A percentile compares a stretch with the other conserved stretches of the same genome.
These are phyloP conservation scores for Sebastes iracundus DNA, from an alignment of 2,797 vertebrate species.

Conservation along the genomic window DNA sequence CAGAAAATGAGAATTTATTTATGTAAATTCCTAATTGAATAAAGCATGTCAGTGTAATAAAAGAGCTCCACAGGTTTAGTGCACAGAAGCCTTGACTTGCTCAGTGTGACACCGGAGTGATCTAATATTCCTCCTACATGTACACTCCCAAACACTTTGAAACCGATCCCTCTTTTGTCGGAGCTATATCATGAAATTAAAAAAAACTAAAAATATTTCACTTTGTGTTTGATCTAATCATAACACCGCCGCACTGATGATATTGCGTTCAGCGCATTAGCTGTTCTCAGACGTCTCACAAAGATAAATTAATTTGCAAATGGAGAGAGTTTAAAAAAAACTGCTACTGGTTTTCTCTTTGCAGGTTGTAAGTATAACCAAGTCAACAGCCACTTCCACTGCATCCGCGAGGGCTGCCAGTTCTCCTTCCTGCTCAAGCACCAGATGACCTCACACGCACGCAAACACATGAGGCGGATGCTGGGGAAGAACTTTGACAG, in stretches of 20 bases:
- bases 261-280: conserved; percentile 34
- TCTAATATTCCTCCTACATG: conserved; percentile 82
- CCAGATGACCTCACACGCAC: conserved; percentile 98
- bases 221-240: conserved; percentile 67
- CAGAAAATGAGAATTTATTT: conserved; percentile 89
- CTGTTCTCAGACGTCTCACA: conserved; percentile 22
- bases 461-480: conserved; percentile 99
- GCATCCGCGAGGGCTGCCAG: conserved; percentile 98
- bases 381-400: conserved; percentile 99
- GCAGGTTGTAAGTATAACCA: conserved; percentile 99
- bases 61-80: conserved; percentile 88
- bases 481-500: conserved; percentile 98
- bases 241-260: conserved; percentile 31
- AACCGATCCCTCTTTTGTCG: conserved; percentile 75
- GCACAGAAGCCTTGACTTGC: conserved; percentile 82
- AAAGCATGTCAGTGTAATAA: conserved; percentile 88
- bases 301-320: conserved; percentile 43
- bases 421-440: conserved; percentile 99
- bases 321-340: conserved; percentile 32
- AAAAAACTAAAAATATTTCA: conserved; percentile 66
- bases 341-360: conserved; percentile 31
- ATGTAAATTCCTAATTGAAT: conserved; percentile 90
- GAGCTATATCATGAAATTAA: conserved; percentile 67
- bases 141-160: conserved; percentile 74
- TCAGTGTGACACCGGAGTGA: conserved; percentile 83